Evolutionary conservation across 2,113 vertebrate species (phyloP), one percentile per base, ranked within the genome.

Genomic region (Polypterus senegalus): DNA sequence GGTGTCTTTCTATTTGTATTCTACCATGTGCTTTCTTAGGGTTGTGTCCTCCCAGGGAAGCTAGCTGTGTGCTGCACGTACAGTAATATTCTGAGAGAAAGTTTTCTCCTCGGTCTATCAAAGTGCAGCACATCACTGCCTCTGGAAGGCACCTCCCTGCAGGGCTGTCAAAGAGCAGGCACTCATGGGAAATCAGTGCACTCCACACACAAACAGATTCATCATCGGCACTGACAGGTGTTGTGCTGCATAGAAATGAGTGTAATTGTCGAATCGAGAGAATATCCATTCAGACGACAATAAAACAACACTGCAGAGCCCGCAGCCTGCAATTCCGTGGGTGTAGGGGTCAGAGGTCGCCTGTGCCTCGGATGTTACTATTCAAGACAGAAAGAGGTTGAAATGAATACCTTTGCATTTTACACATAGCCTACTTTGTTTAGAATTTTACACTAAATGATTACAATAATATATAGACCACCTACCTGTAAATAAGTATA

Each of bases 181-280:
- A 57, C 61, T 63, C 79, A 61, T 69, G 83, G 83, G 85, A 83
- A 84, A 83, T 88, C 84, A 86, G 76, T 73, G 70, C 75, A 74
- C 76, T 80, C 78, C 65, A 71, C 83, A 81, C 77, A 85, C 81
- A 88, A 84, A 83, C 82, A 84, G 76, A 86, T 84, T 84, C 77
- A 85, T 84, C 84, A 82, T 83, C 79, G 78, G 81, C 74, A 67
- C 77, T 85, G 84, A 86, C 82, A 83, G 83, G 76, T 74, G 77
- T 70, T 71, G 75, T 61, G 64, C 68, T 54, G 76, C 80, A 81
- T 84, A 81, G 81, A 76, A 77, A 85, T 85, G 77, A 81, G 81
- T 79, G 71, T 73, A 79, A 78, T 74, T 78, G 74, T 70, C 78
- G 69, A 61, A 70, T 54, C 52, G 68, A 60, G 56, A 54, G 47